These are phyloP conservation scores for Etheostoma cragini DNA, from an alignment of 2,113 vertebrate genomes.

Conservation along the genomic window DNA sequence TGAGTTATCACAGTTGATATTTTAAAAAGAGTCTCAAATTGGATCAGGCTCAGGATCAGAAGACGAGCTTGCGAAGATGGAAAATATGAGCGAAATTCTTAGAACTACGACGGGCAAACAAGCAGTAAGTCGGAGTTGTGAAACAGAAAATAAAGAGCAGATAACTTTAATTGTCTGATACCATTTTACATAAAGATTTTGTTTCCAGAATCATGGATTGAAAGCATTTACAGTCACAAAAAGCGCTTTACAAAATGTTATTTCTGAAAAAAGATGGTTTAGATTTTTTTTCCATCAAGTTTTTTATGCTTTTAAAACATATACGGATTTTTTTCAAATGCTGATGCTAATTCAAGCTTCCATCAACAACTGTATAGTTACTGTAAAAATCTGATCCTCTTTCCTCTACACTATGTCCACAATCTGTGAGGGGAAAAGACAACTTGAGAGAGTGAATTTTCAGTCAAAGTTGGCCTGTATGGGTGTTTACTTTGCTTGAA, in stretches of 20 bases:
- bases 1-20: background rate
- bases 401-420: background rate
- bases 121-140: background rate
- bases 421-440: background rate
- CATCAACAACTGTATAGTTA: background rate
- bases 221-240: background rate
- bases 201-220: background rate
- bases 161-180: constrained; percentile 20
- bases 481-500: no score
- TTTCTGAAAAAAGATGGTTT: background rate
- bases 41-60: background rate
- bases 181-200: background rate
- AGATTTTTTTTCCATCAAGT: background rate
- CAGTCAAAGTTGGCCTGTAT: no score
- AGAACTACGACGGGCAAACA: background rate
- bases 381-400: background rate
- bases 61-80: background rate
- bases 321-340: background rate
- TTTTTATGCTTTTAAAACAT: background rate
- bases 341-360: background rate
- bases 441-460: no score
- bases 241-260: background rate
- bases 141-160: background rate
- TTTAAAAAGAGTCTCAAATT: background rate
- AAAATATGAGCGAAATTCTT: background rate